Base-by-base conservation (phyloP, 35 echinoderm and acorn worm species). In the Heliocidaris erythrogramma region DNA sequence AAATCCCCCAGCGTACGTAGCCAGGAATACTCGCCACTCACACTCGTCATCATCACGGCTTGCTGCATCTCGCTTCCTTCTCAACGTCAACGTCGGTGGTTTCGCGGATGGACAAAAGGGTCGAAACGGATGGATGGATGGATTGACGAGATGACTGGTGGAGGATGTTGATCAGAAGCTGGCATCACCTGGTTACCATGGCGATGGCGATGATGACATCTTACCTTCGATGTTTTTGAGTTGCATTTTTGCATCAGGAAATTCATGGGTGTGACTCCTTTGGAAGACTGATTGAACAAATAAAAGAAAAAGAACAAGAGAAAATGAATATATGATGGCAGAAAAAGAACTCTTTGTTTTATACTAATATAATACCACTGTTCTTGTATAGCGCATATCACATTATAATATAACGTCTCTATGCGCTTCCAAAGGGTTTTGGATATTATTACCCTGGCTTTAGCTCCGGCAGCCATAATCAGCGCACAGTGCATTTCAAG, bases 191-290 rank as follows among this genome's bases (percentile, higher is more conserved):
- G 7, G 65, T 78, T 78, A 78, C 65, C 21, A 78, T 78, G 65
- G 65, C n/a, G 65, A 78, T 78, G 65, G 7, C 35, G 35, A 42
- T 78, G 65, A n/a, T n/a, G 21, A 6, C 65, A 21, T 78, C 65
- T 78, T 78, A 8, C 65, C 65, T 78, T 78, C 65, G 65, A n/a
- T 78, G 65, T 78, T 78, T 69, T n/a, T 78, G 65, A 78, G 65
- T 78, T 78, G 65, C 27, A 78, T 78, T n/a, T 78, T 78, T 21
- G 65, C 65, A 78, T 78, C 65, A 78, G 65, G 65, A 78, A 78
- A 78, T 78, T 24, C 65, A 78, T 78, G 65, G 65, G 65, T 78
- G 65, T 78, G 65, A 78, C 65, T 78, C 65, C 17, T 78, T 78
- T 78, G 65, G 65, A 78, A 78, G 65, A 78, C 65, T 78, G 21